A percentile compares a stretch with the other conserved stretches of the same genome.
These are phyloP conservation scores for Rhyzopertha dominica DNA, from an alignment of 1,140 invertebrate genomes.

Conservation along the genomic window DNA sequence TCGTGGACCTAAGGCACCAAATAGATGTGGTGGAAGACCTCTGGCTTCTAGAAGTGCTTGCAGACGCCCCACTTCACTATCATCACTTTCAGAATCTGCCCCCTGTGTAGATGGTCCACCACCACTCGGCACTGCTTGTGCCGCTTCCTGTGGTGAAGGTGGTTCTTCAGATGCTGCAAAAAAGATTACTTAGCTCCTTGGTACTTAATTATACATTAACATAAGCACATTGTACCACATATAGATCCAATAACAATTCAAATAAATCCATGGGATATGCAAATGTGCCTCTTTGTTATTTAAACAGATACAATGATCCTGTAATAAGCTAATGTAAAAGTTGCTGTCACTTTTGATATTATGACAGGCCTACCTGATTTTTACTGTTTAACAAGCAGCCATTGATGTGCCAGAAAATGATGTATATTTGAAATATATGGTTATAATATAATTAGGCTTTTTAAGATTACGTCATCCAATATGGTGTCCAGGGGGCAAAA, in stretches of 20 bases:
- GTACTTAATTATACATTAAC: neutral
- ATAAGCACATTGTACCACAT: neutral
- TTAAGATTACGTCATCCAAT: no score
- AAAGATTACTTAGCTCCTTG: no score
- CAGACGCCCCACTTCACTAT: slow-evolving; percentile 81
- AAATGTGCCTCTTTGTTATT: no score
- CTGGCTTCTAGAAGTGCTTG: slow-evolving; percentile 90
- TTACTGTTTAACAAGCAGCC: no score
- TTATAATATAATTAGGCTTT: no score
- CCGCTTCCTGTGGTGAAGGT: slow-evolving; percentile 41
- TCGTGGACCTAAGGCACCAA: slow-evolving; percentile 88
- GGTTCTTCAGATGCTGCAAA: slow-evolving; percentile 40
- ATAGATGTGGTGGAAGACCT: slow-evolving; percentile 90
- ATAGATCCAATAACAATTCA: neutral
- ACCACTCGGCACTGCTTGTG: slow-evolving; percentile 35
- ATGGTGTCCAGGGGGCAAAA: no score
- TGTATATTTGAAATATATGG: no score
- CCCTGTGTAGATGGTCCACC: slow-evolving; percentile 36
- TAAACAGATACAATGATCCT: no score
- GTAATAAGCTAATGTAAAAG: no score
- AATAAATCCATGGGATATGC: neutral
- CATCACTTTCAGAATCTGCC: slow-evolving; percentile 63
- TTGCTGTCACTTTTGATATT: no score
- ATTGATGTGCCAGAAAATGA: no score
- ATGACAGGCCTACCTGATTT: no score